Conservation (phyloP, 2,888 invertebrate species). For the Parascotia fuliginaria region DNA sequence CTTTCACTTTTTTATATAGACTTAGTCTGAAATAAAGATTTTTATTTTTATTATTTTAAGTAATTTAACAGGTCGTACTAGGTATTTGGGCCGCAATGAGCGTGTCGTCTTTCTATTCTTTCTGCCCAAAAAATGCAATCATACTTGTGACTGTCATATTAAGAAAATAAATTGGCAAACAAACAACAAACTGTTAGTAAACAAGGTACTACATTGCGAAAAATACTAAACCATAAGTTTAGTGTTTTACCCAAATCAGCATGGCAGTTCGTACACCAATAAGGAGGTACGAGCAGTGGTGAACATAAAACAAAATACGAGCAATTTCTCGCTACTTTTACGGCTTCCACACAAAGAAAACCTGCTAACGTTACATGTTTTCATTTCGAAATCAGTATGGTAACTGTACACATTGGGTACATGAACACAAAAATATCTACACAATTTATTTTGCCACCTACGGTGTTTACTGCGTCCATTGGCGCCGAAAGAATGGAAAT, state of each 20-base stretch:
- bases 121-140: too few relatives aligned
- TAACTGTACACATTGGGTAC: conserved; percentile 11
- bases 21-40: too few relatives aligned
- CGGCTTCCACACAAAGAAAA: conserved; percentile 30
- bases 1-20: too few relatives aligned
- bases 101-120: too few relatives aligned
- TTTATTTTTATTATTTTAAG: too few relatives aligned
- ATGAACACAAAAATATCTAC: conserved; percentile 25
- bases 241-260: conserved; percentile 25
- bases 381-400: conserved; percentile 40
- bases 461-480: conserved; percentile 42
- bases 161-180: too few relatives aligned
- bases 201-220: too few relatives aligned
- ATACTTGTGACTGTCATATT: too few relatives aligned
- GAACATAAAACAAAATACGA: conserved; percentile 33
- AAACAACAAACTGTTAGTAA: too few relatives aligned
- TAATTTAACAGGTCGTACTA: too few relatives aligned
- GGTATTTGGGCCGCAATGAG: too few relatives aligned
- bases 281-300: conserved; percentile 5
- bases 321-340: conserved; percentile 41
- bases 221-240: neutral
- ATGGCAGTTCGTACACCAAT: conserved; percentile 27
- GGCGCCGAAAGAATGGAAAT: conserved; percentile 32
- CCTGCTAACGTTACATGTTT: conserved; percentile 34
- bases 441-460: conserved; percentile 45